Evolutionary conservation across 2,888 invertebrate genomes (phyloP).

Genomic region (Apamea crenata): DNA sequence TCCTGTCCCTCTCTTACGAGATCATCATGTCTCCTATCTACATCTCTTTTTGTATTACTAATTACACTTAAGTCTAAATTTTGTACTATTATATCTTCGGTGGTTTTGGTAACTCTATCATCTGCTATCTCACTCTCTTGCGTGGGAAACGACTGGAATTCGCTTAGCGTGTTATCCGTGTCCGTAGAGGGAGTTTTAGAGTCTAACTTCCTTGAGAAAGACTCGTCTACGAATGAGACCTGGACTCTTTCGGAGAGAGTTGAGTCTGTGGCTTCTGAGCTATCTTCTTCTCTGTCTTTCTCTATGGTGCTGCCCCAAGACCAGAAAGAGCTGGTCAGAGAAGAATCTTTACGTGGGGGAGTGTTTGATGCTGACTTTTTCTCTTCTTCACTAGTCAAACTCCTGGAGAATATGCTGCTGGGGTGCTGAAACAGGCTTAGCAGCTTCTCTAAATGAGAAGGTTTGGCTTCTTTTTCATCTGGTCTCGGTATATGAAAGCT

Average conservation of each 20-base stretch:
- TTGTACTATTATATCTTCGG: slow-evolving; percentile 89
- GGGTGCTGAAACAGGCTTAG: slow-evolving; percentile 92
- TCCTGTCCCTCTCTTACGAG: slow-evolving; percentile 77
- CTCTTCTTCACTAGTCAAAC: slow-evolving; percentile 82
- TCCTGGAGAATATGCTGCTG: slow-evolving; percentile 90
- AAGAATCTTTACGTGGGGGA: slow-evolving; percentile 86
- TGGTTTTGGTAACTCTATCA: slow-evolving; percentile 86
- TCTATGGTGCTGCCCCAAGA: slow-evolving; percentile 85
- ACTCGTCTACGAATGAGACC: slow-evolving; percentile 87
- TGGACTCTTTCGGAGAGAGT: slow-evolving; percentile 87
- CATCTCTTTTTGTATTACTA: slow-evolving; percentile 65
- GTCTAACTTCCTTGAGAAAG: slow-evolving; percentile 86
- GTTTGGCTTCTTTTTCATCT: slow-evolving; percentile 85
- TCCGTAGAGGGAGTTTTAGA: slow-evolving; percentile 88
- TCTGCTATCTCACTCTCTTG: slow-evolving; percentile 70
- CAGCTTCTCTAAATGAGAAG: slow-evolving; percentile 92
- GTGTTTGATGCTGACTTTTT: slow-evolving; percentile 83
- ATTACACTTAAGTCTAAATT: slow-evolving; percentile 87
- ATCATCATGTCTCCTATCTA: slow-evolving; percentile 77
- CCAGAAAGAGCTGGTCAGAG: slow-evolving; percentile 87
- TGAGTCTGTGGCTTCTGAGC: slow-evolving; percentile 86
- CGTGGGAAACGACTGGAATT: slow-evolving; percentile 83
- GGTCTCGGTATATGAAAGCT: slow-evolving; percentile 83
- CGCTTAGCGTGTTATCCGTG: slow-evolving; percentile 87
- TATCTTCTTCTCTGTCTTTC: slow-evolving; percentile 82